phyloP scores from a whole-genome alignment of 2,888 invertebrate genomes.

The Phrixothrix hirtus region DNA sequence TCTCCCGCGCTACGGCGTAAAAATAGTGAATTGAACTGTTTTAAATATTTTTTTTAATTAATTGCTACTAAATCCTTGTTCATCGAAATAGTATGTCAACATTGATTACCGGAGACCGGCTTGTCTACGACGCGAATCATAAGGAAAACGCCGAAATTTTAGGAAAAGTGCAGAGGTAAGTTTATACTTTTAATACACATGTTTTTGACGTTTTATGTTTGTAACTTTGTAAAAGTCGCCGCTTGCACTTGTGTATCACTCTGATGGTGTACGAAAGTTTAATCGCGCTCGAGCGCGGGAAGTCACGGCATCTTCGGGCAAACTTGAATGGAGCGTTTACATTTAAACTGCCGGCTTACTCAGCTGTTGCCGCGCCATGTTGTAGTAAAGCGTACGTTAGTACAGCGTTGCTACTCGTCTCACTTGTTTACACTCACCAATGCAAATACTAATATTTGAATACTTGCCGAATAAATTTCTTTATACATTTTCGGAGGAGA shows the following conservation, averaged over 20 bases:
- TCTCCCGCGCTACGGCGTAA: conserved; percentile 53
- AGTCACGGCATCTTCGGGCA: conserved; percentile 15
- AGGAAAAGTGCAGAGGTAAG: conserved; percentile 58
- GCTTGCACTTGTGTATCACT: too few relatives aligned
- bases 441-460: not conserved
- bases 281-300: conserved; percentile 16
- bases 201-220: conserved; percentile 54
- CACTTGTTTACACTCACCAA: conserved; percentile 14
- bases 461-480: not conserved
- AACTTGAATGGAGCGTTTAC: conserved; percentile 25
- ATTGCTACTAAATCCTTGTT: conserved; percentile 17
- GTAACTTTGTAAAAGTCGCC: too few relatives aligned
- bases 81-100: conserved; percentile 58
- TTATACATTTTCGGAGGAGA: not conserved
- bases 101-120: conserved; percentile 59
- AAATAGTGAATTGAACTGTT: conserved; percentile 46
- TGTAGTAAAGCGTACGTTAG: conserved; percentile 30
- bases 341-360: conserved; percentile 35
- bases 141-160: conserved; percentile 60
- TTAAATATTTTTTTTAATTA: conserved; percentile 19
- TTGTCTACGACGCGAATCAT: conserved; percentile 60
- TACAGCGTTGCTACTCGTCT: conserved; percentile 19
- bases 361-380: conserved; percentile 34
- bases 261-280: too few relatives aligned
- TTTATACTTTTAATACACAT: conserved; percentile 44